Evolutionary conservation across 2,113 vertebrate genomes (phyloP).

Genomic region (Probosciger aterrimus): DNA sequence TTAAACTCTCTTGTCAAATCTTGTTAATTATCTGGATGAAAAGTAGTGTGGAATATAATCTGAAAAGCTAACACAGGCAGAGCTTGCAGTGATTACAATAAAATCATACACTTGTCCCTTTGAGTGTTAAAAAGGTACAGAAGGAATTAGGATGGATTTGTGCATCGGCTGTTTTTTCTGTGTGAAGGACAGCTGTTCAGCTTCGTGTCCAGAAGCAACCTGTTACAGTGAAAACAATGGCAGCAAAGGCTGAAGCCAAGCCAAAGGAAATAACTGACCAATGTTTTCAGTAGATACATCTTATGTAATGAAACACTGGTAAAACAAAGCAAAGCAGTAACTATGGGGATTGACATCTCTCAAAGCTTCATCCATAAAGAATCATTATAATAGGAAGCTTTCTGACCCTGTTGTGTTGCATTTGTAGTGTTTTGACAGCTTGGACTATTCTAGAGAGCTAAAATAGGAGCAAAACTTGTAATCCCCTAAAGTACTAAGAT

Average conservation of each 20-base stretch:
- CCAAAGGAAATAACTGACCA: background rate
- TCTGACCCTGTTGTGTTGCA: background rate
- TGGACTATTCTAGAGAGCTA: background rate
- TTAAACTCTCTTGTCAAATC: background rate
- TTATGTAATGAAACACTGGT: background rate
- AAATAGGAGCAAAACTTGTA: background rate
- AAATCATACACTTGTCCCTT: background rate
- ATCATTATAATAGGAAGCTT: background rate
- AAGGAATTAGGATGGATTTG: background rate
- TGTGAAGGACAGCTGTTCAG: background rate
- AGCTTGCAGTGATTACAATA: background rate
- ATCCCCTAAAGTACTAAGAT: background rate
- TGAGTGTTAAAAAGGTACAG: background rate
- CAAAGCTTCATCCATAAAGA: background rate
- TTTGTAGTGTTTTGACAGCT: background rate
- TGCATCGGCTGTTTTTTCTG: fast-evolving
- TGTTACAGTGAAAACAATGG: background rate
- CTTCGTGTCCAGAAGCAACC: background rate
- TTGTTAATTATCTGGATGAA: background rate
- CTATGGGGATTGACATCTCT: background rate
- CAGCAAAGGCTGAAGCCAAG: background rate
- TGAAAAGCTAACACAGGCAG: background rate
- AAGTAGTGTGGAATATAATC: background rate
- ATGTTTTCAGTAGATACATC: background rate
- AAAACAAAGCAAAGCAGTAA: background rate